phyloP scores from a whole-genome alignment of 2,113 vertebrate genomes.

The Nothobranchius furzeri region DNA sequence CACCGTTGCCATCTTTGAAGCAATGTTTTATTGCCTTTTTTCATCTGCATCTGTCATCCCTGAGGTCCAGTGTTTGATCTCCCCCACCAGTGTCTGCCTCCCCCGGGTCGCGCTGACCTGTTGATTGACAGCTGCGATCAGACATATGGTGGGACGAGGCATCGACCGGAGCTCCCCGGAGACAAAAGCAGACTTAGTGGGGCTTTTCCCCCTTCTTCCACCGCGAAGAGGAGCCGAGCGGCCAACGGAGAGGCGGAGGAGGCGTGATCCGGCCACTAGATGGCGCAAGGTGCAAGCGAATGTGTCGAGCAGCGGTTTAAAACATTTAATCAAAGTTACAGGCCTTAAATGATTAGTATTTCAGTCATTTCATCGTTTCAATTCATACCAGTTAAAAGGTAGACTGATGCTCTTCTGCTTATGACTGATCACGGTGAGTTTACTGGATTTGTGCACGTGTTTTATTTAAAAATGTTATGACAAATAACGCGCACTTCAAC shows the following conservation, averaged over 20 bases:
- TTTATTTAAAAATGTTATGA: too few species aligned
- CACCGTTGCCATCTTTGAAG: constrained; percentile 77
- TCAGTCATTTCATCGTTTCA: background rate
- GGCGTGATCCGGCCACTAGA: constrained; percentile 61
- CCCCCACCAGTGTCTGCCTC: constrained; percentile 69
- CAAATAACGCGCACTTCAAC: too few species aligned
- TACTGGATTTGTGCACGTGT: too few species aligned
- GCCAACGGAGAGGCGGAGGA: background rate
- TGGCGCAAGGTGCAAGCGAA: constrained; percentile 70
- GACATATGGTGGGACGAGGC: constrained; percentile 80
- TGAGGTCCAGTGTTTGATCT: constrained; percentile 79
- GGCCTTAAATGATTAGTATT: constrained; percentile 4
- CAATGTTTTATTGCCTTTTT: constrained; percentile 78
- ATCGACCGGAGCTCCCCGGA: constrained; percentile 78
- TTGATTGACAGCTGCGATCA: constrained; percentile 84
- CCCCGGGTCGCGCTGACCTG: constrained; percentile 79
- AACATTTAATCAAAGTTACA: background rate
- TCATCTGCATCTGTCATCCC: constrained; percentile 80
- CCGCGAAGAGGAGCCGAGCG: constrained; percentile 19
- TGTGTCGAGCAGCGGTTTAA: constrained; percentile 13
- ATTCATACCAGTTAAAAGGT: background rate
- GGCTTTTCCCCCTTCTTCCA: constrained; percentile 22
- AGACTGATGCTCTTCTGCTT: too few species aligned
- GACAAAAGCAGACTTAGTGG: constrained; percentile 72
- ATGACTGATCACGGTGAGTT: too few species aligned